Percentiles rank a stretch among this genome's conserved stretches.
These are phyloP conservation scores for Deroplatys truncata DNA, from an alignment of 2,888 invertebrate genomes.

Conservation along the genomic window DNA sequence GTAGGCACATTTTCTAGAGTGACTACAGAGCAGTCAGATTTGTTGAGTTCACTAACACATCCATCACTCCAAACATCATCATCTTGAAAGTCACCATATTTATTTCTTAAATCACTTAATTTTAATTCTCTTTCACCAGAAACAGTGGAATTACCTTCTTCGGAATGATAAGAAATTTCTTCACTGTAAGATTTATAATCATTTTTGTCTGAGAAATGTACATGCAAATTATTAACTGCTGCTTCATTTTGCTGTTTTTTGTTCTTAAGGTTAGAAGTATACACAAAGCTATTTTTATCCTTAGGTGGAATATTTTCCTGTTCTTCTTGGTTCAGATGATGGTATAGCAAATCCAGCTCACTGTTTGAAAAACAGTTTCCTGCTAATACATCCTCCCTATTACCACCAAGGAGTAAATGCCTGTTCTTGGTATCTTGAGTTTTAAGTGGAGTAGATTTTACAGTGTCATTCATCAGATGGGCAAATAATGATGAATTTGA, in stretches of 20 bases:
- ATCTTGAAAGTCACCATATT: constrained; percentile 32
- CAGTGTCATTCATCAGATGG: constrained; percentile 48
- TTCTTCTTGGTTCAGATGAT: not conserved
- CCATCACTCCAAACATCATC: constrained; percentile 40
- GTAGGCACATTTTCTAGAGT: not conserved
- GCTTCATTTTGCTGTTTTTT: not conserved
- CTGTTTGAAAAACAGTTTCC: not conserved
- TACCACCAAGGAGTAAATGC: not conserved
- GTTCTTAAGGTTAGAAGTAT: not conserved
- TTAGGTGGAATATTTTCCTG: not conserved
- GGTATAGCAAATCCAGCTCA: not conserved
- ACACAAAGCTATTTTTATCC: too few species aligned
- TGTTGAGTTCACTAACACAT: constrained; percentile 1
- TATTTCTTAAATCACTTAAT: not conserved
- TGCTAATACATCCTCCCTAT: not conserved
- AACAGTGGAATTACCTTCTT: not conserved
- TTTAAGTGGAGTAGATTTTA: constrained; percentile 42
- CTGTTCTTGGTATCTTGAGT: not conserved
- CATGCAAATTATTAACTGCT: not conserved
- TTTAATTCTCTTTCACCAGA: not conserved
- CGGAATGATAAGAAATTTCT: not conserved
- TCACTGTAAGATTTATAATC: constrained; percentile 1
- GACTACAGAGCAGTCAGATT: not conserved
- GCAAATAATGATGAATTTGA: constrained; percentile 62
- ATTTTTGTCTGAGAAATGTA: constrained; percentile 9